phyloP scores from a whole-genome alignment of 2,113 vertebrate species.

The Oreochromis aureus region DNA sequence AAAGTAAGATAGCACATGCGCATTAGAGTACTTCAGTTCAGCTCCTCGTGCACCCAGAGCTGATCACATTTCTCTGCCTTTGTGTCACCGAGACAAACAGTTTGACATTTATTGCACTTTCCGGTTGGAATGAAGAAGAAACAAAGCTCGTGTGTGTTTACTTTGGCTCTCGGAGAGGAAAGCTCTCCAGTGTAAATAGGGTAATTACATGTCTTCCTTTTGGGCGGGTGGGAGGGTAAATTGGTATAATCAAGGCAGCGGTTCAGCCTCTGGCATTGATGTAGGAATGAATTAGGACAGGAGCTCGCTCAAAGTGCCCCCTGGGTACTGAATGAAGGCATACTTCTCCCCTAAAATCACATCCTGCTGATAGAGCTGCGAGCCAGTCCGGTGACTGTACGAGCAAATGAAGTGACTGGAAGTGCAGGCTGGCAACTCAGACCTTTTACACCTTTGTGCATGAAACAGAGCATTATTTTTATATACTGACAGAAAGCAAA shows the following conservation, averaged over 20 bases:
- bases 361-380: slow-evolving; percentile 39
- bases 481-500: background rate
- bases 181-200: slow-evolving; percentile 47
- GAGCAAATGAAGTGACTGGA: background rate
- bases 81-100: background rate
- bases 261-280: slow-evolving; percentile 37
- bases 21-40: background rate
- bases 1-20: background rate
- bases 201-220: slow-evolving; percentile 66
- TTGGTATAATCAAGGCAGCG: slow-evolving; percentile 55
- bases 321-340: slow-evolving; percentile 34
- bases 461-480: background rate
- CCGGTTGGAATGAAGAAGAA: background rate
- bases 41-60: background rate
- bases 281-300: slow-evolving; percentile 45
- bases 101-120: background rate
- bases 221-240: slow-evolving; percentile 49
- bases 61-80: background rate
- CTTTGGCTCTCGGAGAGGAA: background rate
- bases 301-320: slow-evolving; percentile 23
- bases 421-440: background rate
- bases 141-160: background rate
- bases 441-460: background rate
- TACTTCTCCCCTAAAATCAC: slow-evolving; percentile 42
- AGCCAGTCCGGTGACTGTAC: background rate